Percentiles rank a stretch among this genome's conserved stretches.
Evolutionary conservation across 2,113 vertebrate species (phyloP).

Genomic region (Lepus europaeus): DNA sequence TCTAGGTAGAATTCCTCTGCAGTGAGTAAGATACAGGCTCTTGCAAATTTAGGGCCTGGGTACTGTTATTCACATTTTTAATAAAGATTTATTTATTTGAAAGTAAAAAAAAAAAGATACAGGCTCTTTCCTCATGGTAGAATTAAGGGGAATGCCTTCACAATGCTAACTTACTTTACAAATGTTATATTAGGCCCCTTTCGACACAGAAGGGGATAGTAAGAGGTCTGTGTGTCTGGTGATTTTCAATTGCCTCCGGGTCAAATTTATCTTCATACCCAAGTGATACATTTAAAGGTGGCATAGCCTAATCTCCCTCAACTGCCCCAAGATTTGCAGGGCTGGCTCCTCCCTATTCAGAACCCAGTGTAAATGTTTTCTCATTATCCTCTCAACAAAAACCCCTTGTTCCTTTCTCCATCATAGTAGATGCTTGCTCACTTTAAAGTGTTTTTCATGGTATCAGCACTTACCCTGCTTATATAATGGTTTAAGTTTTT

Average conservation of each 20-base stretch:
- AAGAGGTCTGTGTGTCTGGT: background rate
- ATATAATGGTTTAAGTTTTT: background rate
- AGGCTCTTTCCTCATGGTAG: background rate
- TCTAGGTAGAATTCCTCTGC: background rate
- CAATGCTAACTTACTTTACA: no score
- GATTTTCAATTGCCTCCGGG: background rate
- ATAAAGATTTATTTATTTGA: no score
- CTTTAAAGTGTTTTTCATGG: background rate
- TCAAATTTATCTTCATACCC: background rate
- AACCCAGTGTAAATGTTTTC: background rate
- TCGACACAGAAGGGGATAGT: background rate
- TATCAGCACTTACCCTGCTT: background rate
- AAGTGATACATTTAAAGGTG: background rate
- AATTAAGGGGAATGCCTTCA: background rate
- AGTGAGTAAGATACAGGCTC: background rate
- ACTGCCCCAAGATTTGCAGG: background rate
- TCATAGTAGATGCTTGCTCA: background rate
- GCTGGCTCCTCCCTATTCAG: background rate
- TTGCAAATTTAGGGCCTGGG: background rate
- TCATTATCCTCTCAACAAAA: background rate
- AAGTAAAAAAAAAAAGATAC: no score
- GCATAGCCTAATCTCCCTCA: background rate
- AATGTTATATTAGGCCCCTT: background rate
- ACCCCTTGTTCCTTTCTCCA: background rate
- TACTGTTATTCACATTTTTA: no score